A percentile compares a stretch with the other conserved stretches of the same genome.
These are phyloP conservation scores for Brienomyrus longianalis DNA, from an alignment of 2,113 vertebrate species.

Conservation along the genomic window DNA sequence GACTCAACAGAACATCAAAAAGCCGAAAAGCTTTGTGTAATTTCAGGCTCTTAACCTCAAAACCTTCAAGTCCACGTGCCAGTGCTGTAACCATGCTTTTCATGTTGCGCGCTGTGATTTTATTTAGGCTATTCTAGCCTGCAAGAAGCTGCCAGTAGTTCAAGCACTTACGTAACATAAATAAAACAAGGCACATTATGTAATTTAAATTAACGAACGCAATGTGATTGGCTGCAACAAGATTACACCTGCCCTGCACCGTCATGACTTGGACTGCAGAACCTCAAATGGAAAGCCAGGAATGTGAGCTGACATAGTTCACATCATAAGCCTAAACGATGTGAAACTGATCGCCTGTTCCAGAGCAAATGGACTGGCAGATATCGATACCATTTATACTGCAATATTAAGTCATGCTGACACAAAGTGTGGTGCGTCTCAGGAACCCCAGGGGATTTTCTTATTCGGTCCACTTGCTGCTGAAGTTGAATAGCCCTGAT, in stretches of 20 bases:
- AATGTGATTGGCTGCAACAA: neutral
- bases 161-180: neutral
- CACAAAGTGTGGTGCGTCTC: neutral
- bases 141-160: neutral
- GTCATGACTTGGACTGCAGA: neutral
- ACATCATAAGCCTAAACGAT: neutral
- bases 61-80: neutral
- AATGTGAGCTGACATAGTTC: neutral
- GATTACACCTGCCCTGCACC: neutral
- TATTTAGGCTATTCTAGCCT: neutral
- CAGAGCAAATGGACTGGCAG: neutral
- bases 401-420: neutral
- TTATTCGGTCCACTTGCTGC: neutral
- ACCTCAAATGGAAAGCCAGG: neutral
- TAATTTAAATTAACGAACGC: neutral
- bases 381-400: neutral
- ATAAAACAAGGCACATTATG: neutral
- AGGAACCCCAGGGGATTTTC: neutral
- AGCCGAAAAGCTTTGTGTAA: neutral
- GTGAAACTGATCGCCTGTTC: neutral
- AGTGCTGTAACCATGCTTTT: neutral
- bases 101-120: neutral
- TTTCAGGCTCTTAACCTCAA: neutral
- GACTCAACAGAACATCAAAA: neutral
- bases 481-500: neutral